Percentiles rank a stretch among this genome's conserved stretches.
These are phyloP conservation scores for Pyrrhosoma nymphula DNA, from an alignment of 2,888 invertebrate genomes.

Conservation along the genomic window DNA sequence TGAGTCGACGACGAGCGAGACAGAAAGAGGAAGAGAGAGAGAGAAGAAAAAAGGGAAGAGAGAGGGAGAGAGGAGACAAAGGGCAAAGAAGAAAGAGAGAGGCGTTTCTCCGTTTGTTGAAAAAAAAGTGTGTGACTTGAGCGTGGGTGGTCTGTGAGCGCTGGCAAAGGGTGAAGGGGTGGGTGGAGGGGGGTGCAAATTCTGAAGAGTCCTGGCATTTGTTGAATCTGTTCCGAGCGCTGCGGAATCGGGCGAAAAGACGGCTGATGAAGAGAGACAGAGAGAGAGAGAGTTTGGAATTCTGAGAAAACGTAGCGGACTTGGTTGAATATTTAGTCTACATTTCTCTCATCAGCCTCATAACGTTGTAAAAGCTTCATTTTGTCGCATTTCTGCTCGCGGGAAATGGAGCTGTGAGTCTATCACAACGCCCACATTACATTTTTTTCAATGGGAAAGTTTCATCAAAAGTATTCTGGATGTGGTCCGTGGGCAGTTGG, in stretches of 20 bases:
- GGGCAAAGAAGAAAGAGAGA: background rate
- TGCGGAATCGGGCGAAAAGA: background rate
- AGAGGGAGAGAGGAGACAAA: background rate
- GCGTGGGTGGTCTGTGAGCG: background rate
- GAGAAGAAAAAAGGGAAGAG: too few species aligned
- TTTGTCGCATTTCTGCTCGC: background rate
- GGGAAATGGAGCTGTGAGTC: too few species aligned
- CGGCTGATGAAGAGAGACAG: background rate
- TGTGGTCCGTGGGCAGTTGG: too few species aligned
- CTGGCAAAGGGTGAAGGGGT: background rate
- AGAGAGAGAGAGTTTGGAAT: background rate
- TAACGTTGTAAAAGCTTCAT: background rate
- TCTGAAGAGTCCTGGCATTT: conserved; percentile 10
- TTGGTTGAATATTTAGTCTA: background rate
- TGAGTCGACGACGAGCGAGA: background rate
- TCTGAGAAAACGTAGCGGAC: background rate
- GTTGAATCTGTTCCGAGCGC: background rate
- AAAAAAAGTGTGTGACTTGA: background rate
- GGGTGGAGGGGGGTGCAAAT: background rate
- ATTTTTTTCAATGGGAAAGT: too few species aligned
- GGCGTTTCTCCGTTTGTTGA: background rate
- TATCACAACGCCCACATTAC: too few species aligned
- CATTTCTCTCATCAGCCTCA: background rate
- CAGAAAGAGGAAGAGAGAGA: too few species aligned
- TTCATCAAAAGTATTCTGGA: too few species aligned